Base-by-base conservation (phyloP, 2,113 vertebrate genomes). In the Cervus canadensis region DNA sequence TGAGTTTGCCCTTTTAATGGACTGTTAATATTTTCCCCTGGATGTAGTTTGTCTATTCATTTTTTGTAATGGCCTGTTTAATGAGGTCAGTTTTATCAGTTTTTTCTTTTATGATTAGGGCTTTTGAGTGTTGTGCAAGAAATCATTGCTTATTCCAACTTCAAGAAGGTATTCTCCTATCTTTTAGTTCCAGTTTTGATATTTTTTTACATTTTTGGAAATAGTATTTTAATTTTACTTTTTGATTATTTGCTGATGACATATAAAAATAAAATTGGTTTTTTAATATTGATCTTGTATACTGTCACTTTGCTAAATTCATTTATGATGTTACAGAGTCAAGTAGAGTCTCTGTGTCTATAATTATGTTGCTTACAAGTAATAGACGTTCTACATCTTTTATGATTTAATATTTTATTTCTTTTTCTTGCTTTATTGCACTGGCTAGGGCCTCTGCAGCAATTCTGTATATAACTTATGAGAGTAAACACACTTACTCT, bases 341-440 rank as follows among this genome's bases (percentile, higher is more conserved):
- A 85, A 88, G 33, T 26, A 67, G 33, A 86, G 43, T 87, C 86
- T 92, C 40, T 87, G 8, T 89, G 33, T 71, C 30, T 81, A 57
- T 33, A 81, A 78, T 90, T 87, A 57, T 36, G 45, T 95, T 95
- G 30, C 17, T 50, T 86, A 30, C 23, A 95, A 96, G 45, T 89
- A 87, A 57, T 14, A 67, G 33, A 88, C 25, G 13, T 52, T 95
- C n/a, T 74, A 28, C 28, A 93, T 90, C 3, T 90, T 92, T 79
- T 87, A 36, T 87, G 26, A 92, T 62, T 64, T 62, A 96, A 95
- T 2, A 79, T 85, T 87, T 94, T 81, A 9, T 81, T 93, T 83
- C 3, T 78, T 95, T 92, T 95, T 88, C 45, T 97, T 95, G 45
- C 48, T 64, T 91, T 95, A 59, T 86, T 93, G 33, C 15, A 45